Percentiles rank a stretch among this genome's conserved stretches.
These are phyloP conservation scores for Desmophyllum pertusum DNA, from an alignment of 92 coral and sea anemone genomes.

Conservation along the genomic window DNA sequence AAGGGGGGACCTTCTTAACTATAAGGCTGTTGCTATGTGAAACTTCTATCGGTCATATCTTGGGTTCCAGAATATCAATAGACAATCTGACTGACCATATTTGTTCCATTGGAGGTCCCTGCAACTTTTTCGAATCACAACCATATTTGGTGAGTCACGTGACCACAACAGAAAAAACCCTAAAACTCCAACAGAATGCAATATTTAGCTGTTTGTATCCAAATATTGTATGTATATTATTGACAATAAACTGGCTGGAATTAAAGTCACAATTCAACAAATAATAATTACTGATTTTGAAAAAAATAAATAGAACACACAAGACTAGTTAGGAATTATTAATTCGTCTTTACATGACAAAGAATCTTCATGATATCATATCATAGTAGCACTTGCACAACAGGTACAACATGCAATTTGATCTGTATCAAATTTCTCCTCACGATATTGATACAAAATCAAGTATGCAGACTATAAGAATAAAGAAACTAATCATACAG, in stretches of 20 bases:
- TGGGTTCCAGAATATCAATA: no score
- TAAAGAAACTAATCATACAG: not conserved
- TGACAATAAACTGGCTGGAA: not conserved
- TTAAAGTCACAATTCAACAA: not conserved
- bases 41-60: no score
- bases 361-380: not conserved
- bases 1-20: no score
- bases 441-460: not conserved
- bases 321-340: not conserved
- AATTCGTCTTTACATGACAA: not conserved
- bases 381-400: no score
- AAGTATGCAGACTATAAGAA: not conserved
- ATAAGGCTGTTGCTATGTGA: no score
- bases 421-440: not conserved
- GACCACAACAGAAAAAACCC: no score
- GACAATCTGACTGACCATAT: no score
- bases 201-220: not conserved
- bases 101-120: no score
- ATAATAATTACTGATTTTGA: not conserved
- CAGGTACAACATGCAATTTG: no score
- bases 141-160: no score
- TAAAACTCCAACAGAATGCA: no score
- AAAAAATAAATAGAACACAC: conserved; percentile 31
- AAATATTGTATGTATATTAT: not conserved
- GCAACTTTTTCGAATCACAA: no score